These are phyloP conservation scores for Entelurus aequoreus DNA, from an alignment of 2,113 vertebrate species.

Conservation along the genomic window DNA sequence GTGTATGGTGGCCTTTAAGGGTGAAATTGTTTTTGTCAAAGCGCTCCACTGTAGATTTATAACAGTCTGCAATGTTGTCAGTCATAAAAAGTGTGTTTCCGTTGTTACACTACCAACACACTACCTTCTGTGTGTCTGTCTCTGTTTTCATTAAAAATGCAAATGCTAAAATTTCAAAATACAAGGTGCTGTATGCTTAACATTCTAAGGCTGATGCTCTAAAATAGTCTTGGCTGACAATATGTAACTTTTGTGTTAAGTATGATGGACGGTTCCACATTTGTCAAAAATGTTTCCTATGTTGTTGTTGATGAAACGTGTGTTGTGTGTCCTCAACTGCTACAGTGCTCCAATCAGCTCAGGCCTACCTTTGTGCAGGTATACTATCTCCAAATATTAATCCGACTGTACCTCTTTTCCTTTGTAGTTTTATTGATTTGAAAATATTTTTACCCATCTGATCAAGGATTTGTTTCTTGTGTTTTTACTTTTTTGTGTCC, in stretches of 20 bases:
- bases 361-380: constrained; percentile 73
- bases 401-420: not conserved
- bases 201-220: too few relatives aligned
- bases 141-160: not conserved
- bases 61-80: not conserved
- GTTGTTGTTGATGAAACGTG: constrained; percentile 25
- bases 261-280: not conserved
- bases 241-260: not conserved
- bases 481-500: not conserved
- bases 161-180: not conserved
- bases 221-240: not conserved
- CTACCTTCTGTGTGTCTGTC: not conserved
- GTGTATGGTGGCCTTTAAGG: not conserved
- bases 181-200: too few relatives aligned
- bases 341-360: constrained; percentile 59
- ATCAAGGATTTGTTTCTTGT: too few relatives aligned
- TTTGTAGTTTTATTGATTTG: not conserved
- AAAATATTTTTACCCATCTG: not conserved
- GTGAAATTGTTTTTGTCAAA: not conserved
- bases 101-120: not conserved
- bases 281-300: not conserved
- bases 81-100: not conserved
- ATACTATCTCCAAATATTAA: constrained; percentile 21
- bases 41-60: not conserved
- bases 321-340: constrained; percentile 43